Base-by-base conservation (phyloP, 92 coral and sea anemone genomes). In the Epizoanthus rinbou region DNA sequence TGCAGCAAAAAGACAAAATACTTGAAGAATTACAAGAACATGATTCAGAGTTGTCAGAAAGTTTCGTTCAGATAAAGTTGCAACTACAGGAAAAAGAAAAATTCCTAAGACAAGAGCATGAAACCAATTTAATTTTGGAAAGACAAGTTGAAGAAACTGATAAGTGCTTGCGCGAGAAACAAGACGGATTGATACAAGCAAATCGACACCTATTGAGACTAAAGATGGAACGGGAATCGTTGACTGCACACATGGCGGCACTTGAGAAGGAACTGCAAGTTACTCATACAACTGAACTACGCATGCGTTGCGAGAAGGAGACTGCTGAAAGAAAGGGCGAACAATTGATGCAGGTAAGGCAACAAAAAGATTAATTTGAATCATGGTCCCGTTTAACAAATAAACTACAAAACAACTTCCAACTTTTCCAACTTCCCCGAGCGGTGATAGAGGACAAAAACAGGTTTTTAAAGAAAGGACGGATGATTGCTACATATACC, bases 251-350 rank as follows among this genome's bases (percentile, higher is more conserved):
- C 35, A 43, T 13, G 4, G 28, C 82, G 63, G 70, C 70, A 14
- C 82, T 78, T 78, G 33, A 78, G 71, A 78, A 78, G 37, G 59
- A 78, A n/a, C 58, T 78, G 18, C 58, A 78, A 16, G 21, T 18
- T 39, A 57, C 33, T 13, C 57, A 63, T 41, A 39, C 21, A 23
- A 60, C 70, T 24, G 33, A 35, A 23, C 18, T 78, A 31, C 25
- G 82, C 72, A 63, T 78, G 71, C 82, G 82, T 57, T 41, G 41
- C 21, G 58, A 78, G 58, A 78, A 43, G 69, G 82, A 62, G 28
- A 78, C 72, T 21, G 82, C 82, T 39, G 82, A 78, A 19, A 63
- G 16, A 62, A 56, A 62, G 8, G 23, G 62, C 3, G 70, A n/a
- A n/a, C 57, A 41, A 43, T 69, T 78, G 19, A 78, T 31, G 64